Base-by-base conservation (phyloP, 2,888 invertebrate species). In the Plagodis dolabraria region DNA sequence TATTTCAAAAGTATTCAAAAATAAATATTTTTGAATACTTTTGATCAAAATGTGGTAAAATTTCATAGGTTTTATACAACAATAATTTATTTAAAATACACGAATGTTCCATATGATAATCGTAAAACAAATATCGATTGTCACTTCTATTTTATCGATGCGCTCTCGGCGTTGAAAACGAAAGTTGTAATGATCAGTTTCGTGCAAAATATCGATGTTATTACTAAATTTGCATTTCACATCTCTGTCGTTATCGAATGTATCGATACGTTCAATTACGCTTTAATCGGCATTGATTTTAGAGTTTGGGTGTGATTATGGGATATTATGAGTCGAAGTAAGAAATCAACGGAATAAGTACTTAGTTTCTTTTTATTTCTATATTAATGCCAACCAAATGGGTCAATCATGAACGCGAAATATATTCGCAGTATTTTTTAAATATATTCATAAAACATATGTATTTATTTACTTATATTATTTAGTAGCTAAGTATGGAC, bases 221-320 rank as follows among this genome's bases (percentile, higher is more conserved):
- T 64, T 57, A 53, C 45, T 65, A 58, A 66, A 72, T 75, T 71
- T 68, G 64, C 72, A 72, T 75, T 73, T 72, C 72, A 70, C 74
- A 67, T 70, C 71, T 73, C 65, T 68, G 68, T 71, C 69, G 64
- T 51, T 53, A 9, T 40, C 53, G 47, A 52, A 34, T 51, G 33
- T 7, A 43, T 6, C 43, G 40, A 48, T 47, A 48, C 46, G 53
- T 53, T 42, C 56, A 57, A 57, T 57, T 50, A 57, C 34, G 36
- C n/a, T 50, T 35, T 48, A 56, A 55, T 61, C 52, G 43, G 5
- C 9, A 40, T 40, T 60, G 51, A 56, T 60, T 43, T 12, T 11
- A 43, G 45, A 54, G 47, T 45, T 53, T 43, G 42, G 40, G 22
- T 33, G 38, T 56, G 40, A 56, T 57, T 57, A 56, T 53, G 42